Evolutionary conservation across 2,113 vertebrate species (phyloP).

Genomic region (Lynx canadensis): DNA sequence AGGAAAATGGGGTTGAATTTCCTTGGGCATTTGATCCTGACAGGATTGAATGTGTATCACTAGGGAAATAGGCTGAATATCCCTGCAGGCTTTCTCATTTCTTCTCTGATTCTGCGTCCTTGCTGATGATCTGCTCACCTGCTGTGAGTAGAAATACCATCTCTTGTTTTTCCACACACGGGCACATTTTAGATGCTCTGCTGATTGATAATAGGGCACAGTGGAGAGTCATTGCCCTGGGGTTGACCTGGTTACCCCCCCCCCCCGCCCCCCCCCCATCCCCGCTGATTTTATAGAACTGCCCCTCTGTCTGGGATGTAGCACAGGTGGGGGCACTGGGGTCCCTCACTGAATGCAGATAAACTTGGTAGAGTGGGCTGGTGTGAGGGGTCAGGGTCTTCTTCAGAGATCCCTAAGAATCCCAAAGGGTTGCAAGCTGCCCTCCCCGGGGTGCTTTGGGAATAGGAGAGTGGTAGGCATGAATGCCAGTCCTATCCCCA

Average conservation of each 20-base stretch:
- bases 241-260: not conserved
- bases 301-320: not conserved
- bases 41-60: not conserved
- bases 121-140: slow-evolving; percentile 30
- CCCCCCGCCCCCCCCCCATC: accelerated
- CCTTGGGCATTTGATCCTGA: slow-evolving; percentile 19
- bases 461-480: not conserved
- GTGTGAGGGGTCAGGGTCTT: not conserved
- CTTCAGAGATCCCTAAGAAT: not conserved
- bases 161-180: not conserved
- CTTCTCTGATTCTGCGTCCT: not conserved
- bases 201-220: not conserved
- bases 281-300: not conserved
- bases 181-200: not conserved
- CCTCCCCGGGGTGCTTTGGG: not conserved
- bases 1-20: slow-evolving; percentile 5
- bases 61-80: not conserved
- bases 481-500: not conserved
- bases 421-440: not conserved
- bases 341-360: not conserved
- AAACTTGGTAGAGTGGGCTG: not conserved
- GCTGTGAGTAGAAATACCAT: slow-evolving; percentile 45
- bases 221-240: not conserved
- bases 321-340: not conserved
- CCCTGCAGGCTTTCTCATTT: not conserved